Evolutionary conservation across 2,797 vertebrate species (phyloP), one percentile per base, ranked within the genome.

Genomic region (Microhierax caerulescens): DNA sequence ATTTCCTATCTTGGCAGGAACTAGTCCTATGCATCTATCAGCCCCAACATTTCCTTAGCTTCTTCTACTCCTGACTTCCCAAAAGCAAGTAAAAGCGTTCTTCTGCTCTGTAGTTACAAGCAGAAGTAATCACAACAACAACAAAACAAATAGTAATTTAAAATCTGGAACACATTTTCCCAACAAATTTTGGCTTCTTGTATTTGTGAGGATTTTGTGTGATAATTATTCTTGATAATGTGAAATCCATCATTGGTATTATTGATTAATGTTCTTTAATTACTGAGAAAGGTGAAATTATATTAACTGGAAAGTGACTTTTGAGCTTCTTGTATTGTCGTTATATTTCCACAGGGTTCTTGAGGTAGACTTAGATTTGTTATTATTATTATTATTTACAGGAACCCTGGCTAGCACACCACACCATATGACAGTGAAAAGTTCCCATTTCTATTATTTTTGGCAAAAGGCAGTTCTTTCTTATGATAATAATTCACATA

Each of bases 401-500:
- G 80, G 18, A 93, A 53, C 16, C 7, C 34, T 77, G 41, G 43
- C 36, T 83, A 75, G 50, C n/a, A 51, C 23, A 64, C 41, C n/a
- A 51, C 23, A 64, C 41, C 20, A 63, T 27, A 85, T 59, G 70
- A 94, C 25, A 92, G 59, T 60, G 47, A 93, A 93, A 82, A 91
- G 13, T 82, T 91, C 68, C 47, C 9, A 27, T 84, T 96, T 94
- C 81, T 91, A 37, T 91, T 95, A 56, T 11, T 67, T 36, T 69
- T 91, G 92, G 92, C 47, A 87, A 94, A 95, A 94, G 30, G 22
- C 78, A 91, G 32, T 65, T 89, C 43, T 85, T 91, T 94, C 67
- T 90, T 90, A 86, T 12, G 3, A 88, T 85, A 88, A 92, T 95
- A 96, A 94, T 93, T 97, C 82, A 92, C 51, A 50, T 88, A 93